Conservation (phyloP, 2,797 vertebrate genomes). For the Eutrigla gurnardus region DNA sequence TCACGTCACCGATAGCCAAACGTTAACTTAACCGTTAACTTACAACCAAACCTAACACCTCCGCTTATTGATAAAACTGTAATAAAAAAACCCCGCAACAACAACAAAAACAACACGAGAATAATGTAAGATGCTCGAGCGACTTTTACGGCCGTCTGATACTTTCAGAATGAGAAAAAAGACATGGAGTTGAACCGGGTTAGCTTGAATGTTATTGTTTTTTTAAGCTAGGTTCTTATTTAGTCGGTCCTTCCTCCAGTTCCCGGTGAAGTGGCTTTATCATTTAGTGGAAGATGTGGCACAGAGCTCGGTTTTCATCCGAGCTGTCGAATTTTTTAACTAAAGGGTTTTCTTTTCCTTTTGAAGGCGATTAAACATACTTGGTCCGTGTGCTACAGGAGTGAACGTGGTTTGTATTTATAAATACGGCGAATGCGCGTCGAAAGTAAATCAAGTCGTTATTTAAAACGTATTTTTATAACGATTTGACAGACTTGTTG, state of each 20-base stretch:
- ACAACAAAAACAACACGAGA: not conserved
- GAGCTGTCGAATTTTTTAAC: constrained; percentile 55
- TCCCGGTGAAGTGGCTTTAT: constrained; percentile 61
- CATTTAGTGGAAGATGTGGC: constrained; percentile 79
- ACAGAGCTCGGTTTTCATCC: constrained; percentile 79
- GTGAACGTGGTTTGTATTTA: accelerated
- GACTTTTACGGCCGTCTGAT: not conserved
- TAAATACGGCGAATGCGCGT: accelerated
- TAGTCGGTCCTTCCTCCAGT: constrained; percentile 27
- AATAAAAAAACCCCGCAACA: not conserved
- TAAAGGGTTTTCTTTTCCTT: constrained; percentile 22
- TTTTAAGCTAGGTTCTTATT: not conserved
- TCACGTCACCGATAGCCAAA: constrained; percentile 28
- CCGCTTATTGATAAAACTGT: constrained; percentile 20
- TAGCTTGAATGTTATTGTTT: not conserved
- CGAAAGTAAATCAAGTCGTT: accelerated
- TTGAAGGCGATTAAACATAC: not conserved
- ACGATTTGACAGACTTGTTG: accelerated
- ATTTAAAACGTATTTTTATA: not conserved
- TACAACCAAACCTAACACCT: constrained; percentile 29
- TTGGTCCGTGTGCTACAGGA: accelerated
- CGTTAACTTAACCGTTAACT: constrained; percentile 60
- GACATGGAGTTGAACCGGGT: accelerated
- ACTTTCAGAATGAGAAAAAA: not conserved
- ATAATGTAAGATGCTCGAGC: not conserved